A percentile compares a stretch with the other conserved stretches of the same genome.
Conservation (phyloP, 2,888 invertebrate genomes). For the Lordiphosa fenestrarum region DNA sequence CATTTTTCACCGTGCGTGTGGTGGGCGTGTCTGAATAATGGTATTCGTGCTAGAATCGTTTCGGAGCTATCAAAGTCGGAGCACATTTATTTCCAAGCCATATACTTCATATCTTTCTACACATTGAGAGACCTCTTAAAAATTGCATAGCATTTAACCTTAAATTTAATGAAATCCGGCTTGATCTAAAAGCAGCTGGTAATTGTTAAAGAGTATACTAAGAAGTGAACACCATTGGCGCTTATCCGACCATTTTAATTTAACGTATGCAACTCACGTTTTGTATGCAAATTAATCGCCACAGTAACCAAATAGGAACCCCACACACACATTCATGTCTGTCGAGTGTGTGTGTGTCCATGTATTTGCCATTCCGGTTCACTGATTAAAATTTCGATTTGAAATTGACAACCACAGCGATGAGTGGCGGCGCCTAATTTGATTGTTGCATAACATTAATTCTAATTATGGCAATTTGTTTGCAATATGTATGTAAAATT, state of each 20-base stretch:
- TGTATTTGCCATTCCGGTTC: constrained; percentile 31
- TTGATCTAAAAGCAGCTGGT: too few species aligned
- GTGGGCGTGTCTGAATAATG: too few species aligned
- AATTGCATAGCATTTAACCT: too few species aligned
- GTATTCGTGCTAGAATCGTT: too few species aligned
- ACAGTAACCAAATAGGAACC: not conserved
- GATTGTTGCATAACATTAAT: constrained; percentile 31
- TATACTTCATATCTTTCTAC: too few species aligned
- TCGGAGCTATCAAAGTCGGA: too few species aligned
- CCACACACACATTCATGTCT: constrained; percentile 1
- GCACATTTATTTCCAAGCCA: too few species aligned
- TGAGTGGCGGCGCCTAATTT: constrained; percentile 38
- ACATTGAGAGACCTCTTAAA: too few species aligned
- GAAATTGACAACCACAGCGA: constrained; percentile 40
- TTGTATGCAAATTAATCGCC: constrained; percentile 52
- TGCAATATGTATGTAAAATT: constrained; percentile 41
- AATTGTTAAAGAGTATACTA: constrained; percentile 19
- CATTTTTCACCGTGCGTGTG: too few species aligned
- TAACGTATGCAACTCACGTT: constrained; percentile 54
- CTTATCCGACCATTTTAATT: constrained; percentile 27
- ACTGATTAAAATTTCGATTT: constrained; percentile 44
- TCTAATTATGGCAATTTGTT: constrained; percentile 43
- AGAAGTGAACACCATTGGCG: constrained; percentile 7
- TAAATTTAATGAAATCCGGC: too few species aligned
- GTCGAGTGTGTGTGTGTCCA: constrained; percentile 3